Evolutionary conservation across 2,113 vertebrate genomes (phyloP), one percentile per base, ranked within the genome.

Genomic region (Dunckerocampus dactyliophorus): DNA sequence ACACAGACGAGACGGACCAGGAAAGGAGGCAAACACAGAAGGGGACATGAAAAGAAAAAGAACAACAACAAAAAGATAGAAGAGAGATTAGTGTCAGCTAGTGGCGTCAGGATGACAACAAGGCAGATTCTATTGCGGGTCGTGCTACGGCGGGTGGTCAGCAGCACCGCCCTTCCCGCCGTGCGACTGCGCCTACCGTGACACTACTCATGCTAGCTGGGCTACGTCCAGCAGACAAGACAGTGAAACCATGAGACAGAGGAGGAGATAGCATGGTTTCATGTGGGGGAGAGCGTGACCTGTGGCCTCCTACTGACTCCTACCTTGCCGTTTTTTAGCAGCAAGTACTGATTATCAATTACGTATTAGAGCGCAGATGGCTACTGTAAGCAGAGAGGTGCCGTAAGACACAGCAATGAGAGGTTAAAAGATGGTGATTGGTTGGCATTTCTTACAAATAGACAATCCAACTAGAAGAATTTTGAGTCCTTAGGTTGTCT

Each of bases 71-170:
- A 14, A 92, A 95, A 97, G 94, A 97, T 95, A 98, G 95, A 98
- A 95, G 94, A 98, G 95, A 98, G 94, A 97, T 99, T 99, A 99
- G 96, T 99, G 93, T 93, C 96, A 95, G 96, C 96, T 97, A 98
- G 96, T 98, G 95, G 96, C 94, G 92, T 95, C 93, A 94, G 95
- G 95, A 97, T 98, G 97, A 96, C 94, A 97, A 96, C 94, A 98
- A 97, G 94, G 95, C 88, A 89, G 95, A 93, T 96, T 21, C 39
- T 42, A 82, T 74, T 28, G 20, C 74, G 39, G 80, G 61, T 71
- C 75, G 79, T 72, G 53, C 46, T 76, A 79, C 75, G 75, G 77
- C 48, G 71, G 83, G 82, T 70, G 81, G 79, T 51, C 12, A 43
- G 68, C 74, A 52, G 74, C 73, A 28, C 2, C 24, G 24, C 24